These are phyloP conservation scores for Nudaria mundana DNA, from an alignment of 2,888 invertebrate species.

Conservation along the genomic window DNA sequence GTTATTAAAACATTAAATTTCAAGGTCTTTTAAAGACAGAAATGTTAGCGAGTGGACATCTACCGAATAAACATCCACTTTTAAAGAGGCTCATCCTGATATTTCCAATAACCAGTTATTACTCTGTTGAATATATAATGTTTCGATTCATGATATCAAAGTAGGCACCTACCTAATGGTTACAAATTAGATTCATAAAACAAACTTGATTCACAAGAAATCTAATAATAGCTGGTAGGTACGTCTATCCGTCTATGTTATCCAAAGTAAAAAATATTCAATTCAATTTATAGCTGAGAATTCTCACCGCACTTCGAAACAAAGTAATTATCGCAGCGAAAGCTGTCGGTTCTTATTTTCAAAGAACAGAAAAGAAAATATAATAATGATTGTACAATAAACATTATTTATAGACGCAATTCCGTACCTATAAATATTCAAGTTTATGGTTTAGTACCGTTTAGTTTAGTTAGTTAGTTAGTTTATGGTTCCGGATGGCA, in stretches of 20 bases:
- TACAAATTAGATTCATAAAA: too few relatives aligned
- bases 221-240: neutral
- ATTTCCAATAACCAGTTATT: conserved; percentile 9
- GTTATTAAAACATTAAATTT: too few relatives aligned
- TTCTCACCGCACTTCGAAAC: conserved; percentile 36
- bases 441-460: too few relatives aligned
- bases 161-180: too few relatives aligned
- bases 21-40: too few relatives aligned
- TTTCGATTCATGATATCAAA: neutral
- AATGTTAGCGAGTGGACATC: too few relatives aligned
- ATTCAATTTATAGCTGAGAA: conserved; percentile 14
- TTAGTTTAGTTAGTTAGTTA: too few relatives aligned
- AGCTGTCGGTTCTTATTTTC: conserved; percentile 42
- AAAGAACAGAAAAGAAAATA: conserved; percentile 36
- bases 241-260: neutral
- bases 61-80: too few relatives aligned
- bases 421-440: too few relatives aligned
- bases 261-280: conserved; percentile 7
- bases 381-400: conserved; percentile 39
- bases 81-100: too few relatives aligned
- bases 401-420: neutral
- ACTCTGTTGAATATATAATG: conserved; percentile 1
- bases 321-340: conserved; percentile 41
- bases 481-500: too few relatives aligned
- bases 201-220: conserved; percentile 14